Base-by-base conservation (phyloP, 2,797 vertebrate species). In the Acanthopagrus latus region DNA sequence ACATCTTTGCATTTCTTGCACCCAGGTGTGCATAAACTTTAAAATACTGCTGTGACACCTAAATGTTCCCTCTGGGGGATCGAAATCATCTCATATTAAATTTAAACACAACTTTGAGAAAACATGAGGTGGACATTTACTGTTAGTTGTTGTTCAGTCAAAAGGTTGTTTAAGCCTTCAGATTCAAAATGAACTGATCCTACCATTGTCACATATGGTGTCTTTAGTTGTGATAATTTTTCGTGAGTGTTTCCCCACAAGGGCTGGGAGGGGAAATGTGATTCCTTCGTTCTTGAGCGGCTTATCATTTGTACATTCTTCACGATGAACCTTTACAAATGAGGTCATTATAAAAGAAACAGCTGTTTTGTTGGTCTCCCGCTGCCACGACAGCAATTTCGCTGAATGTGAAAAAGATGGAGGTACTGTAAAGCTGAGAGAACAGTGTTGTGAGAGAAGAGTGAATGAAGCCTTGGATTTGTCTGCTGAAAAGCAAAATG, bases 311-410 rank as follows among this genome's bases (percentile, higher is more conserved):
- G 12, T 57, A 64, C 70, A 78, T 74, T 81, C 29, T 59, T 82
- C 54, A 64, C 27, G 27, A 71, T 58, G 71, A 75, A 77, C 21
- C 48, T 76, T 57, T 76, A 54, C 48, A 69, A 44, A 58, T 80
- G 70, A 85, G 52, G 62, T 86, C 77, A 76, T 67, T 69, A 54
- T 47, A 86, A 64, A 75, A 81, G 41, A 79, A 88, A 78, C 83
- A 86, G 78, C 76, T 84, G 81, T 78, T 90, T 77, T 74, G n/a
- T 81, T 38, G 51, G 21, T 80, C 62, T 74, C 51, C 71, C 50
- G 43, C 55, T 83, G 82, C 82, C 83, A 87, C 81, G 46, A 75
- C 17, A 38, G 62, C 46, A 51, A 65, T 67, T 81, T 70, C 83
- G 58, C 33, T 44, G 38, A 46, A 80, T 16, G 54, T 71, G 4